phyloP scores from a whole-genome alignment of 2,113 vertebrate genomes.

The Prionailurus bengalensis region DNA sequence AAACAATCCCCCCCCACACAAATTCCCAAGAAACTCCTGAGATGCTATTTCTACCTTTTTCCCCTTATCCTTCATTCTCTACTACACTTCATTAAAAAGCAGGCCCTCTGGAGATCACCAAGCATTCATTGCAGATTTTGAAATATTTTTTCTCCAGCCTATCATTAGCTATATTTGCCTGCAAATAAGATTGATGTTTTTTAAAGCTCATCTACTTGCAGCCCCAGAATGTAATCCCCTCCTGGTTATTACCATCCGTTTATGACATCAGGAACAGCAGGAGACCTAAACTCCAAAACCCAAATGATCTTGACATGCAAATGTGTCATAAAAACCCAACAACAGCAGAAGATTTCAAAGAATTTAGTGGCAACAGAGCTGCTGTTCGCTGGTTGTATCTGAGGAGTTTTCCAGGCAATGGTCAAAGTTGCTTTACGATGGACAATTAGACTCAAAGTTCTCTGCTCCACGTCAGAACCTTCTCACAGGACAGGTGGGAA shows the following conservation, averaged over 20 bases:
- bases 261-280: conserved; percentile 72
- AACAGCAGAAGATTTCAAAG: conserved; percentile 38
- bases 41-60: neutral
- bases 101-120: conserved; percentile 54
- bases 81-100: conserved; percentile 51
- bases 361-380: conserved; percentile 51
- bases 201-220: conserved; percentile 67
- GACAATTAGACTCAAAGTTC: neutral
- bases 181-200: conserved; percentile 75
- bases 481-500: fast-evolving
- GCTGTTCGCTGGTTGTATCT: neutral
- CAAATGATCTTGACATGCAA: conserved; percentile 77
- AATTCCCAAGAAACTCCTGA: neutral
- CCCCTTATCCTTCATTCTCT: conserved; percentile 40
- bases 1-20: neutral
- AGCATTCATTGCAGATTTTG: conserved; percentile 47
- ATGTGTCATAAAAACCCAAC: conserved; percentile 59
- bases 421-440: neutral
- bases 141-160: conserved; percentile 74
- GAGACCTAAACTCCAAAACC: conserved; percentile 51
- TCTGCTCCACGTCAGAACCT: neutral
- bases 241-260: conserved; percentile 61
- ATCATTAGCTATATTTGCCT: conserved; percentile 77
- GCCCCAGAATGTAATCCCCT: conserved; percentile 57
- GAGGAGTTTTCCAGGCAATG: neutral